Conservation (phyloP, 2,888 invertebrate genomes). For the Drosophila cognata region DNA sequence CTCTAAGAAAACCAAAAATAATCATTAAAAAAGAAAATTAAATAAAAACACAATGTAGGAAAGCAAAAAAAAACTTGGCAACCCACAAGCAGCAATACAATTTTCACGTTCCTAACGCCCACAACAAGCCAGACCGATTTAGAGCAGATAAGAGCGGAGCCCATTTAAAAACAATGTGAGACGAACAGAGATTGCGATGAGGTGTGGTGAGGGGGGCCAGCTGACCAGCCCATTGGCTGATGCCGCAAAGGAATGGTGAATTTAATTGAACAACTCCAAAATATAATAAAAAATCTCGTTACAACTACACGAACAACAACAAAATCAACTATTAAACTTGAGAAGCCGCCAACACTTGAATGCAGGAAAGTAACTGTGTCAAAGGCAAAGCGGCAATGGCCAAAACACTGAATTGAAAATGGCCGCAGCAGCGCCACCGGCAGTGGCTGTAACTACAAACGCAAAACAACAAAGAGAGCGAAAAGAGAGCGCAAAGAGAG, state of each 20-base stretch:
- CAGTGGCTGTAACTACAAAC: neutral
- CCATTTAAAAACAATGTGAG: constrained; percentile 47
- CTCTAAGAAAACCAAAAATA: constrained; percentile 22
- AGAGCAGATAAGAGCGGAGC: constrained; percentile 43
- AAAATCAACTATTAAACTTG: constrained; percentile 32
- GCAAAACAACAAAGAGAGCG: constrained; percentile 28
- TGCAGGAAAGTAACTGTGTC: constrained; percentile 64
- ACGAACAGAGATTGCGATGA: constrained; percentile 3
- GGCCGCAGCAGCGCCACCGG: constrained; percentile 28
- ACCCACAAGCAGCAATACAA: constrained; percentile 6
- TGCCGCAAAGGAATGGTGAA: constrained; percentile 50
- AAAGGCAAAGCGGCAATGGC: constrained; percentile 65
- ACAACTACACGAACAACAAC: constrained; percentile 12
- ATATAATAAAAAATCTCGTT: constrained; percentile 48
- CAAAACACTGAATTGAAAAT: constrained; percentile 67
- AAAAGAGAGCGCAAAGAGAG: neutral
- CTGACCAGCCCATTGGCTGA: constrained; percentile 16
- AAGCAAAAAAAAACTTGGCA: constrained; percentile 45
- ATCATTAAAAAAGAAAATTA: constrained; percentile 23
- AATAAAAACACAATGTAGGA: constrained; percentile 25
- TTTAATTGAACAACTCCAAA: constrained; percentile 70
- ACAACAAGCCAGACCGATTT: constrained; percentile 32
- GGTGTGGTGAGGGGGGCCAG: neutral
- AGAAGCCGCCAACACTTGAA: constrained; percentile 44
- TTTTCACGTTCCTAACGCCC: constrained; percentile 20